Evolutionary conservation across 2,113 vertebrate species (phyloP).

Genomic region (Gopherus flavomarginatus): DNA sequence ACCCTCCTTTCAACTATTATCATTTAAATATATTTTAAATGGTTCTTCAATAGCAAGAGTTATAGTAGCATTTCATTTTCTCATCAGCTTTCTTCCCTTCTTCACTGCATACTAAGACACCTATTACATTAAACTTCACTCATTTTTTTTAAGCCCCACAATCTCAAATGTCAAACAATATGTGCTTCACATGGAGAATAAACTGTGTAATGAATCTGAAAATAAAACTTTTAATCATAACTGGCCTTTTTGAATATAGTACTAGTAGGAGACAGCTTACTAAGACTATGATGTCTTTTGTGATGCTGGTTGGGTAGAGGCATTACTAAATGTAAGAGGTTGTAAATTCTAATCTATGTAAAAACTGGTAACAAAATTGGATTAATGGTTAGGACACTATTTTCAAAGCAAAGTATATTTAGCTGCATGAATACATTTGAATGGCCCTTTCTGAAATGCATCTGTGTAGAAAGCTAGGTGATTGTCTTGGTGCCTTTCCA

Average conservation of each 20-base stretch:
- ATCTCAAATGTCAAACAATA: neutral
- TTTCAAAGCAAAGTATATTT: neutral
- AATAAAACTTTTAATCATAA: neutral
- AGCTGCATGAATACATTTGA: neutral
- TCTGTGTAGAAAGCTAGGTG: neutral
- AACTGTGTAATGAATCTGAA: neutral
- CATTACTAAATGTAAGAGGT: neutral
- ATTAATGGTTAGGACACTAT: too few relatives aligned
- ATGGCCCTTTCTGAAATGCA: neutral
- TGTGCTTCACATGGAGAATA: neutral
- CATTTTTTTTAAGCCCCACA: neutral
- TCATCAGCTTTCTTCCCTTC: neutral
- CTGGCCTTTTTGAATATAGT: neutral
- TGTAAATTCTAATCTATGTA: neutral
- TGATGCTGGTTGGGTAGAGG: neutral
- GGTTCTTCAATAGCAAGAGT: neutral
- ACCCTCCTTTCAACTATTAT: neutral
- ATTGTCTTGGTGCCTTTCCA: neutral
- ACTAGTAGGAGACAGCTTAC: slow-evolving; percentile 6
- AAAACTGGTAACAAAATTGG: neutral
- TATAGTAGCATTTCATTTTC: neutral
- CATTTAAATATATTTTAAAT: rapidly evolving
- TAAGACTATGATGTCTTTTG: neutral
- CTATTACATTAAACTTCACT: neutral
- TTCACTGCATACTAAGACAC: neutral